A percentile compares a stretch with the other conserved stretches of the same genome.
Conservation (phyloP, 2,797 vertebrate species). For the Pipistrellus kuhlii region DNA sequence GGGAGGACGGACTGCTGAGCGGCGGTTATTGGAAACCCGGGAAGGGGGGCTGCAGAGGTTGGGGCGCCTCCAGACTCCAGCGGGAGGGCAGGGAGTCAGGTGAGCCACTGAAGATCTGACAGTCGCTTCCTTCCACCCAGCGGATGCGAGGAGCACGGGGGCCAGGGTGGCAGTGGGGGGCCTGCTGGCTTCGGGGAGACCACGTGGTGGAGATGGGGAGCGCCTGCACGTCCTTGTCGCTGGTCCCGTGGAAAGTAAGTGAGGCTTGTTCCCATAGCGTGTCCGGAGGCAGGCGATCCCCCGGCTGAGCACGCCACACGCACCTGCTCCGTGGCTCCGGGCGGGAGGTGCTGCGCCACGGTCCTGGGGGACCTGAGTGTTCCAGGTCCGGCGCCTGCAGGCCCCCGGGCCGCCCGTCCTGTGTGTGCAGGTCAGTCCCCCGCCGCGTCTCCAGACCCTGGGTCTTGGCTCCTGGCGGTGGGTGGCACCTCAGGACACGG, state of each 20-base stretch:
- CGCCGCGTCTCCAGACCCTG: neutral
- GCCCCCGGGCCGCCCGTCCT: neutral
- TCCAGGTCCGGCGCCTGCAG: neutral
- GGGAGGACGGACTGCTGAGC: neutral
- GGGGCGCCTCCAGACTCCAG: neutral
- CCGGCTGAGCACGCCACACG: neutral
- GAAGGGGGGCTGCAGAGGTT: neutral
- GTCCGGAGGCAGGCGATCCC: neutral
- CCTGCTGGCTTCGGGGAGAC: neutral
- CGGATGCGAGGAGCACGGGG: neutral
- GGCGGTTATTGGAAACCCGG: slow-evolving; percentile 53
- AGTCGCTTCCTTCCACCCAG: neutral
- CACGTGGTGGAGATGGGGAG: neutral
- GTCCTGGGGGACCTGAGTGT: neutral
- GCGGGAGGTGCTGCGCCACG: neutral
- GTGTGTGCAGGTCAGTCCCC: neutral
- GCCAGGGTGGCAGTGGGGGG: neutral
- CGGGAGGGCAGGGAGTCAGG: neutral
- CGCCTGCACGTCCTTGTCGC: neutral
- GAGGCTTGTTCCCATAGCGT: neutral
- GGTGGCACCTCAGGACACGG: neutral
- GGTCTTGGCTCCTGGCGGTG: neutral
- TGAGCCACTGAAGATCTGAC: neutral
- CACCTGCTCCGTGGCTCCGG: neutral
- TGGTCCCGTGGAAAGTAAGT: slow-evolving; percentile 54